Base-by-base conservation (phyloP, 2,113 vertebrate species). In the Cololabis saira region DNA sequence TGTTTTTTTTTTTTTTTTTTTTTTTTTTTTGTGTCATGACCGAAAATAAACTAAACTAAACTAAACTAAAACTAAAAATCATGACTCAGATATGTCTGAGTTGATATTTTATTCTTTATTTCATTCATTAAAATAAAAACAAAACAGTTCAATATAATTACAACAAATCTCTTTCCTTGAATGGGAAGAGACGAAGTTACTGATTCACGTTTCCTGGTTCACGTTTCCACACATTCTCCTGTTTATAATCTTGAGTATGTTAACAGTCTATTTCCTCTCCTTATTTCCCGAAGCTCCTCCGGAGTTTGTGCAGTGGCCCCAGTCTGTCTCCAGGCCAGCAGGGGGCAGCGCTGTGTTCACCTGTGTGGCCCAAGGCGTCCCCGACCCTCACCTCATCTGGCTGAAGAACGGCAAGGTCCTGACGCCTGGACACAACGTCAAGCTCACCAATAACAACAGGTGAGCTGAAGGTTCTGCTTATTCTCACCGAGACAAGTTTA, bases 271-370 rank as follows among this genome's bases (percentile, higher is more conserved):
- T 8, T 17, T 0, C 33, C 4, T 53, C 43, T 55, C 1, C 0
- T 57, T 14, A 15, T 17, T 19, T 24, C 33, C 33, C 6, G n/a
- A 73, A 94, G 94, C 92, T 59, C 92, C 93, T 2, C 93, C 92
- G 0, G 87, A 95, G 88, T 95, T 94, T 63, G 84, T 94, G 42
- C 93, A 94, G 78, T 93, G 93, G 94, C 94, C 95, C 0, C 93
- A 93, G 81, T 93, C 93, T 16, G 84, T 93, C 7, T 93, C 89
- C 42, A 93, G 90, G 69, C 80, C 93, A 52, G 82, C 81, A 19
- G 94, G 94, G 30, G 87, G 90, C 83, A 93, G 89, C 0, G 90
- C 90, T 0, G 87, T 93, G 64, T 93, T 95, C 84, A 92, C 92
- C 24, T 93, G 92, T 2, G 69, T 89, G 78, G 93, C 93, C 1